These are phyloP conservation scores for Venturia canescens DNA, from an alignment of 1,140 invertebrate genomes.

Conservation along the genomic window DNA sequence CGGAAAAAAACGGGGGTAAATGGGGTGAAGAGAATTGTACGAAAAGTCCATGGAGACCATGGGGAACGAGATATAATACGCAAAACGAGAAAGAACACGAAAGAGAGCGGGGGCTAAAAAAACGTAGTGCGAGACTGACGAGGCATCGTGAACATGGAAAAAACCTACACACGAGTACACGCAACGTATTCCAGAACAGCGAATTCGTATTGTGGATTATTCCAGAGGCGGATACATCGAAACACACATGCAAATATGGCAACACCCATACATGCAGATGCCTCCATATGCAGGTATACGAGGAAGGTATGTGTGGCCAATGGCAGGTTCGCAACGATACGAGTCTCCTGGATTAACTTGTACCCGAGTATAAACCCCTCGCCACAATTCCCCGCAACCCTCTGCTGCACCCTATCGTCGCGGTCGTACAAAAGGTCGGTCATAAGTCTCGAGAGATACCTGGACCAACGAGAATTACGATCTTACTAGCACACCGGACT, in stretches of 20 bases:
- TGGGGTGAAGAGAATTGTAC: constrained; percentile 44
- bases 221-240: constrained; percentile 29
- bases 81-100: constrained; percentile 28
- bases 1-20: constrained; percentile 18
- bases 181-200: constrained; percentile 16
- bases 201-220: constrained; percentile 4
- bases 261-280: neutral
- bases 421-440: constrained; percentile 64
- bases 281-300: neutral
- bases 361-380: constrained; percentile 64
- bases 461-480: constrained; percentile 71
- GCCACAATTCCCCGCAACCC: constrained; percentile 51
- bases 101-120: neutral
- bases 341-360: constrained; percentile 69
- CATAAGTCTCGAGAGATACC: constrained; percentile 70
- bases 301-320: constrained; percentile 11
- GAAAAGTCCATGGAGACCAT: constrained; percentile 16
- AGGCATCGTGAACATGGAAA: constrained; percentile 26
- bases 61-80: constrained; percentile 35
- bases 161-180: constrained; percentile 25
- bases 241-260: constrained; percentile 51
- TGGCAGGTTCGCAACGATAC: constrained; percentile 20
- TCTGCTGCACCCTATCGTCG: constrained; percentile 32
- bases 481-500: constrained; percentile 63
- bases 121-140: constrained; percentile 19